Evolutionary conservation across 2,113 vertebrate species (phyloP), one percentile per base, ranked within the genome.

Genomic region (Fulica atra): DNA sequence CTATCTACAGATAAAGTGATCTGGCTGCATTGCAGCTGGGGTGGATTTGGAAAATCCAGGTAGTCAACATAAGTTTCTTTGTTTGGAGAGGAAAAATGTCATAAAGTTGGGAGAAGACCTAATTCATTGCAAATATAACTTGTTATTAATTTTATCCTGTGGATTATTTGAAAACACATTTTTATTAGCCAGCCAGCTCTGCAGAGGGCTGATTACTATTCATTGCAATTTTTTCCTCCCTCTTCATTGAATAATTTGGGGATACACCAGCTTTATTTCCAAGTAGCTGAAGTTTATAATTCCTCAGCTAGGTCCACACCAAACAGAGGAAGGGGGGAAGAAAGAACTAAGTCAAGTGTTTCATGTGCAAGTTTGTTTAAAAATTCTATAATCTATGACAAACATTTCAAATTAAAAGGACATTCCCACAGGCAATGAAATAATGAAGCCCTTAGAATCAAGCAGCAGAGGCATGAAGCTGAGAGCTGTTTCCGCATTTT

Each of bases 331-430:
- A n/a, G 3, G 3, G 7, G 44, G 2, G 2, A 65, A 35, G 81
- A 60, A 35, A 51, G 3, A 93, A 61, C 86, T 16, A 72, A 94
- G 81, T 95, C 86, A 86, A 96, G 89, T 90, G 89, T 96, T 96
- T 93, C 92, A 86, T 94, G 80, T 72, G 86, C 70, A 86, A 92
- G 69, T 95, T 94, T 95, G 92, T 87, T 96, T 96, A 92, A 96
- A 95, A 95, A 86, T 77, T 86, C 92, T 88, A 17, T 89, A 96
- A 95, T 95, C 95, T 95, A 95, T 84, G 90, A 95, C 93, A 96
- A 97, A 93, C 90, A 97, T 95, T 97, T 94, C 96, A 90, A 96
- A 95, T 95, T 95, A 97, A 97, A 96, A 96, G 93, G 91, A 56
- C 88, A 85, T 96, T 94, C 96, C 95, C 92, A 95, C 77, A 96